Percentiles rank a stretch among this genome's conserved stretches.
Evolutionary conservation across 2,888 invertebrate genomes (phyloP).

Genomic region (Eudemis profundana): DNA sequence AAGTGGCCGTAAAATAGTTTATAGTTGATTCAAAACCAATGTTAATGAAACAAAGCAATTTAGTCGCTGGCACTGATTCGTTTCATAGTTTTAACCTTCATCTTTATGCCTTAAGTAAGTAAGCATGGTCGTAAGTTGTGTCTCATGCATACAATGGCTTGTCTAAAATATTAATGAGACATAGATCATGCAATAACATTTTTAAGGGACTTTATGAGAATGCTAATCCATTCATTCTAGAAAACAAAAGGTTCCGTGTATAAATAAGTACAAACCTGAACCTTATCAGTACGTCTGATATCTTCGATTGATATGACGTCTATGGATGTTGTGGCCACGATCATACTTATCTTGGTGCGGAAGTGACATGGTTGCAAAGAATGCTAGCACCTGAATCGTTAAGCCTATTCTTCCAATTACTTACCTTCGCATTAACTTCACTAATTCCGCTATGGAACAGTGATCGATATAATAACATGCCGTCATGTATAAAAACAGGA

Average conservation of each 20-base stretch:
- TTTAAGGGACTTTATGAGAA: not conserved
- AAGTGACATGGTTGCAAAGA: too few species aligned
- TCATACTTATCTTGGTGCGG: too few species aligned
- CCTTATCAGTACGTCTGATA: too few species aligned
- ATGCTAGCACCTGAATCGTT: too few species aligned
- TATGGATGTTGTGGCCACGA: too few species aligned
- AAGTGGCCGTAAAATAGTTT: not conserved
- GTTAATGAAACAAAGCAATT: conserved; percentile 12
- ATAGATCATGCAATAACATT: not conserved
- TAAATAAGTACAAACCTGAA: not conserved
- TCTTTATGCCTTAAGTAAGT: conserved; percentile 5
- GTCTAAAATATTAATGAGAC: not conserved
- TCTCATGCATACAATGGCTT: too few species aligned
- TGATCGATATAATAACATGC: conserved; percentile 23
- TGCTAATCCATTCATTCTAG: not conserved
- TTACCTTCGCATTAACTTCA: not conserved
- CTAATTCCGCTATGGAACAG: conserved; percentile 12
- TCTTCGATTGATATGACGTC: too few species aligned
- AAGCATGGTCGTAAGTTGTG: not conserved
- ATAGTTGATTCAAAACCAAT: conserved; percentile 1
- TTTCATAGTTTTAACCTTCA: not conserved
- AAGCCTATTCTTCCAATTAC: too few species aligned
- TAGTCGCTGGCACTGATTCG: not conserved
- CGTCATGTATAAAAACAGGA: conserved; percentile 31
- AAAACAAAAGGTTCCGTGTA: not conserved